Evolutionary conservation across 2,797 vertebrate species (phyloP), one percentile per base, ranked within the genome.

Genomic region (Taeniopygia guttata): DNA sequence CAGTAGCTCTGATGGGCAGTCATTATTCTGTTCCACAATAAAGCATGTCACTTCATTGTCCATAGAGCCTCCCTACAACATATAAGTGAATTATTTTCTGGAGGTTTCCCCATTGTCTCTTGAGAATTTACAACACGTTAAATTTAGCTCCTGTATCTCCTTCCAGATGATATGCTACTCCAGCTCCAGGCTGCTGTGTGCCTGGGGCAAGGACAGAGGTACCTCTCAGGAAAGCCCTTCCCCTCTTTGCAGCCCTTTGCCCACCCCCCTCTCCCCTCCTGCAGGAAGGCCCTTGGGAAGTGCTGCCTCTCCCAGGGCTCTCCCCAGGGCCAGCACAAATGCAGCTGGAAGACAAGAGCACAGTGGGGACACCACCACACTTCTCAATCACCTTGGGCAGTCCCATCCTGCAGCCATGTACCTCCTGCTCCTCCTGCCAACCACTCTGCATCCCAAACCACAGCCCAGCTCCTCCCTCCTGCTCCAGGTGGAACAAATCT

Each of bases 271-370:
- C 22, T 11, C 14, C 45, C 42, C 10, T 7, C 0, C 1, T 2
- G n/a, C 74, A 55, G 40, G 29, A 14, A 45, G 18, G 29, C 10
- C 17, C 25, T 7, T 2, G 2, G 27, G 26, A 54, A 54, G 21
- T 2, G 0, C n/a, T 25, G 36, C 23, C 48, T 8, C 6, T 45
- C 40, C 48, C n/a, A 62, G 12, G 9, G 13, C 5, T 2, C 12
- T 32, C 18, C 29, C 25, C 38, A 29, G 32, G 13, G 8, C 14
- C 16, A 11, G 34, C 29, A 56, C 9, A 17, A 59, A 5, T 0
- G 1, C 22, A 75, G 10, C 27, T 16, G 2, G 19, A 34, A 45
- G 3, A 32, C 20, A 19, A 0, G 0, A 66, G 5, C 38, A 12
- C 14, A 13, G 4, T 0, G 1, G 3, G 1, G 11, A 32, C 54